Evolutionary conservation across 2,797 vertebrate species (phyloP), one percentile per base, ranked within the genome.

Genomic region (Hephaestus fuliginosus): DNA sequence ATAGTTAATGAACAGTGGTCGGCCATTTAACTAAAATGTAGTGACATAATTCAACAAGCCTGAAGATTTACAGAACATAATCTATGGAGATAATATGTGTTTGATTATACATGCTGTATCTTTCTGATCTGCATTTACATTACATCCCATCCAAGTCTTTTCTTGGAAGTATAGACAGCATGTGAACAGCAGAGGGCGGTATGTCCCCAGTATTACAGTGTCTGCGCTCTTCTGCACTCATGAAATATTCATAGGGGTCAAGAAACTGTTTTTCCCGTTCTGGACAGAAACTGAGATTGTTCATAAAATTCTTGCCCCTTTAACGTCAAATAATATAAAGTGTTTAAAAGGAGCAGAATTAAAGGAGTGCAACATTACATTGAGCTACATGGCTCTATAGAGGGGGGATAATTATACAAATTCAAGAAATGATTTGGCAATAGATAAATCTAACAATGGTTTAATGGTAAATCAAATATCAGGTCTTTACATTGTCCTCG

Each of bases 171-270:
- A 58, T 10, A 53, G 41, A 43, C 33, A 41, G 20, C 0, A 60
- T 68, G 7, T 61, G 48, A 75, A 6, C 90, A 89, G 68, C 61
- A 91, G 89, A 73, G 67, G 88, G 82, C 61, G 9, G 25, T 63
- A 58, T 65, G 63, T 52, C 18, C 66, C 61, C 63, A 70, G 5
- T 33, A 3, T 64, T 53, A 49, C 43, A 56, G 2, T 41, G 12
- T 17, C 6, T 22, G 0, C 5, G 15, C 4, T 25, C 1, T n/a
- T n/a, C n/a, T n/a, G n/a, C n/a, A 39, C n/a, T 67, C 44, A 52
- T 46, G 33, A 36, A 36, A 36, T 36, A 51, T 64, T 1, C 15
- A 55, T 36, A 1, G 43, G 18, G 14, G 20, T 63, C 48, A 15
- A 55, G 22, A 7, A 56, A 53, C 5, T 25, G 22, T 57, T n/a